A percentile compares a stretch with the other conserved stretches of the same genome.
These are phyloP conservation scores for Galagoides demidoff DNA, from an alignment of 2,797 vertebrate species.

Conservation along the genomic window DNA sequence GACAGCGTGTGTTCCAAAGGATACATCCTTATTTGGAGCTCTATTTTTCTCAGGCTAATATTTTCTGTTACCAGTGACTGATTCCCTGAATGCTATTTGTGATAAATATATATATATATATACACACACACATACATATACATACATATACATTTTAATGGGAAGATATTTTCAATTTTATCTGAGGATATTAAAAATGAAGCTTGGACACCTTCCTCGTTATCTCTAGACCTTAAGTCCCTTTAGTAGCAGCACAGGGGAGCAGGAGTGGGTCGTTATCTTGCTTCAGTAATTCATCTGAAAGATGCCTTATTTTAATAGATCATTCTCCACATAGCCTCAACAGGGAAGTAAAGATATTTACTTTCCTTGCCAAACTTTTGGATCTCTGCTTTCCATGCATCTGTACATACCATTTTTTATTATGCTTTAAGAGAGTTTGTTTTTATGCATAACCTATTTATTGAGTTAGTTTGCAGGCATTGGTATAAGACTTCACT, in stretches of 20 bases:
- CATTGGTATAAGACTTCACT: background rate
- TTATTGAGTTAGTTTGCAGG: background rate
- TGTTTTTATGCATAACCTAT: background rate
- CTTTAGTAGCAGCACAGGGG: background rate
- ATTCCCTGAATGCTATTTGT: background rate
- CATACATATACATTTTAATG: background rate
- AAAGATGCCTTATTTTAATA: slow-evolving; percentile 4
- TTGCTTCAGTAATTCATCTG: background rate
- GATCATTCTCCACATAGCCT: background rate
- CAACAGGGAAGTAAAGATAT: background rate
- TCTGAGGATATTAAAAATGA: background rate
- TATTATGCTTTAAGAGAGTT: background rate
- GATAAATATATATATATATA: background rate
- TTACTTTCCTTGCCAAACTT: background rate
- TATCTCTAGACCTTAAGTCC: background rate
- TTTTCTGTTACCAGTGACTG: background rate
- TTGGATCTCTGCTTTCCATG: background rate
- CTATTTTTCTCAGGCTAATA: background rate
- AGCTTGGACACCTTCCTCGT: background rate
- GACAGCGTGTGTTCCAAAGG: background rate
- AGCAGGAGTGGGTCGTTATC: background rate
- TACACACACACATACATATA: no score
- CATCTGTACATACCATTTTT: background rate
- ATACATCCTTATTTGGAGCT: background rate
- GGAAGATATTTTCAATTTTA: background rate